Conservation (phyloP, 2,797 vertebrate species). For the Distichodus sexfasciatus region DNA sequence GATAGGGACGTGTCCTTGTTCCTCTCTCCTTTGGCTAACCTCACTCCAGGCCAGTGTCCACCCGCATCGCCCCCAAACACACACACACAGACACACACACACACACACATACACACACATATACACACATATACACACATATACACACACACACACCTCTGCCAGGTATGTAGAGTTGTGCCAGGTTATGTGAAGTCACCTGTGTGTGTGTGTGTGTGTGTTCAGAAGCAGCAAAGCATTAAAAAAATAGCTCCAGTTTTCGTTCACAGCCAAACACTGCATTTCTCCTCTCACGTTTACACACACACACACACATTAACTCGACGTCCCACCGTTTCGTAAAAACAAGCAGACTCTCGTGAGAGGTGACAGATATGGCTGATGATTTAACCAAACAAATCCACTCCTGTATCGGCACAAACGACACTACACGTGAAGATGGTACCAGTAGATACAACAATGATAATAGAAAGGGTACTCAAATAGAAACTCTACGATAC, state of each 20-base stretch:
- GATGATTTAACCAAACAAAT: no score
- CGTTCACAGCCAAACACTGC: slow-evolving; percentile 17
- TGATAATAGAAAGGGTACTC: no score
- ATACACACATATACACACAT: slow-evolving; percentile 12
- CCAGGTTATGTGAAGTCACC: slow-evolving; percentile 19
- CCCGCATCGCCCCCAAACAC: not conserved
- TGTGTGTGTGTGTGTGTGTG: slow-evolving; percentile 1
- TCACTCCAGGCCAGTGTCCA: slow-evolving; percentile 38
- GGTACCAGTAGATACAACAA: no score
- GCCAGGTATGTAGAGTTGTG: slow-evolving; percentile 29
- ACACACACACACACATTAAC: not conserved
- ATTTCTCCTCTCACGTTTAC: not conserved
- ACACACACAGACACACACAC: not conserved
- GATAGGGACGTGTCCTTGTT: not conserved
- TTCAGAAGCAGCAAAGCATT: not conserved
- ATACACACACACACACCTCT: slow-evolving; percentile 10
- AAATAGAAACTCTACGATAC: no score
- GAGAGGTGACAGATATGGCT: no score
- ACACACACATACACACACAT: no score
- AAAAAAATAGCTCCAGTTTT: slow-evolving; percentile 13
- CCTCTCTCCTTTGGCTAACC: slow-evolving; percentile 44
- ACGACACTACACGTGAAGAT: no score
- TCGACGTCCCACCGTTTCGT: not conserved
- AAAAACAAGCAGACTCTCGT: no score
- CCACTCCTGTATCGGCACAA: no score